A percentile compares a stretch with the other conserved stretches of the same genome.
Evolutionary conservation across 37 sponge, comb jelly and placozoan genomes (phyloP).

Genomic region (Crambe crambe): DNA sequence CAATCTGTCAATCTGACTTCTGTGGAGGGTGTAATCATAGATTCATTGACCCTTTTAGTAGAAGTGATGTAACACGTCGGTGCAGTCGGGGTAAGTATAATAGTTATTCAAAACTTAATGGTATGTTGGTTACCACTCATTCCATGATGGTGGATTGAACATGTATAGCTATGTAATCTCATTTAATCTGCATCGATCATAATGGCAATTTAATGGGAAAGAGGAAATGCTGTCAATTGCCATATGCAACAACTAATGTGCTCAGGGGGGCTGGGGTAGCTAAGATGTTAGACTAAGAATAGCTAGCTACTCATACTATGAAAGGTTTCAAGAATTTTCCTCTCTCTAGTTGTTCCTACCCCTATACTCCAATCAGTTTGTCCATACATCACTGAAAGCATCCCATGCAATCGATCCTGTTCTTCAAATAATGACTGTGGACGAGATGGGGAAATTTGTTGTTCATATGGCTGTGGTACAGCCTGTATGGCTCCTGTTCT

Average conservation of each 20-base stretch:
- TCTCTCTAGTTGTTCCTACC: neutral
- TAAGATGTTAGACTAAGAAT: too few species aligned
- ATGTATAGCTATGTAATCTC: too few species aligned
- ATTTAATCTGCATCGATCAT: too few species aligned
- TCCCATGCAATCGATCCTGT: neutral
- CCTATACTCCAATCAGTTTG: neutral
- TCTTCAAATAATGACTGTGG: slow-evolving; percentile 2
- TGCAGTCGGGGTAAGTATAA: neutral
- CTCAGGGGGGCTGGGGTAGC: too few species aligned
- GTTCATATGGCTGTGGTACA: slow-evolving; percentile 48
- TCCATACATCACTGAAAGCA: neutral
- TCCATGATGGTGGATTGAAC: too few species aligned
- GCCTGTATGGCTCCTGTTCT: neutral
- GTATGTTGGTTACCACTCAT: too few species aligned
- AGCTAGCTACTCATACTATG: too few species aligned
- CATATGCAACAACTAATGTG: too few species aligned
- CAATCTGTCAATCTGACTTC: slow-evolving; percentile 5
- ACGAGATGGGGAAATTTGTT: slow-evolving; percentile 17
- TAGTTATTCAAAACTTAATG: too few species aligned
- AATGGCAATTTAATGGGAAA: too few species aligned
- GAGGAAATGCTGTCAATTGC: too few species aligned
- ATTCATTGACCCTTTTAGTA: neutral
- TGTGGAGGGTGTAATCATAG: slow-evolving; percentile 21
- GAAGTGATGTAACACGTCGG: slow-evolving; percentile 5
- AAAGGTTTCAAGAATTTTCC: too few species aligned